Evolutionary conservation across 1,140 invertebrate genomes (phyloP).

Genomic region (Trypoxylus dichotomus): DNA sequence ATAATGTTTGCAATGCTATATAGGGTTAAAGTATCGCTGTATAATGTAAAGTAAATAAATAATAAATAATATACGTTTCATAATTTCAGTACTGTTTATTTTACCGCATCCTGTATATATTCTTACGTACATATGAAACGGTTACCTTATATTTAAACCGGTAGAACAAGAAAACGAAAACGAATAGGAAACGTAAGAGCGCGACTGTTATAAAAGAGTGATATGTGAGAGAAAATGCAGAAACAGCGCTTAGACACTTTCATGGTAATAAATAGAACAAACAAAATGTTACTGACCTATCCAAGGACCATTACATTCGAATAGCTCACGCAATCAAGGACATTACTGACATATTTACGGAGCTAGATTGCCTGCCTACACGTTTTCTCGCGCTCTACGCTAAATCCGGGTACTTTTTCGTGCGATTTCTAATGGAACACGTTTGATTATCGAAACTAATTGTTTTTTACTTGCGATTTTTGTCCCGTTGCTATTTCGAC

Average conservation of each 20-base stretch:
- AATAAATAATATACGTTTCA: no score
- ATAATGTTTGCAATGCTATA: no score
- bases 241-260: background rate
- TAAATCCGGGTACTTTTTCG: constrained; percentile 13
- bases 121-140: background rate
- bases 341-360: constrained; percentile 2
- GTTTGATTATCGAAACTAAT: background rate
- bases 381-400: background rate
- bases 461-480: background rate
- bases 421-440: background rate
- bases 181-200: background rate
- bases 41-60: no score
- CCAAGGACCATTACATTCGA: constrained; percentile 21
- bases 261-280: constrained; percentile 25
- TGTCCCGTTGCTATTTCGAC: no score
- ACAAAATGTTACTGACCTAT: constrained; percentile 24
- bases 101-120: no score
- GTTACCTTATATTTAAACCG: background rate
- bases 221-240: constrained; percentile 8
- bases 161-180: background rate
- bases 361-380: background rate
- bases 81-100: no score
- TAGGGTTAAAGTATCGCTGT: no score
- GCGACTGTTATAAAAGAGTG: constrained; percentile 2
- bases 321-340: constrained; percentile 24